Percentiles rank a stretch among this genome's conserved stretches.
Conservation (phyloP, 2,888 invertebrate genomes). For the Lasioglossum malachurum region DNA sequence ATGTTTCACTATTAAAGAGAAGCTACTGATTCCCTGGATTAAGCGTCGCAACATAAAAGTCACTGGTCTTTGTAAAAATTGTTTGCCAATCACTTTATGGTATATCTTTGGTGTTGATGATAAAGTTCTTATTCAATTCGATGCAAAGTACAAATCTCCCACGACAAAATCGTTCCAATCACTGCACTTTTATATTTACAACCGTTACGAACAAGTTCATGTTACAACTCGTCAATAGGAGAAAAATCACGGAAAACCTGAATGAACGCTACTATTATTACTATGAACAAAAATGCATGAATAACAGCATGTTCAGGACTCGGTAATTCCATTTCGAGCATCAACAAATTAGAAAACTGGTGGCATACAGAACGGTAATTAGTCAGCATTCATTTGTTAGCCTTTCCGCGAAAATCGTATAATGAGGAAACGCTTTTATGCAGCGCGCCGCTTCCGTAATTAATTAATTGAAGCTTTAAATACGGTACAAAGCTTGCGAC, state of each 20-base stretch:
- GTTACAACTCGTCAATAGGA: accelerated
- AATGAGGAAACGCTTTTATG: not conserved
- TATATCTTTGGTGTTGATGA: not conserved
- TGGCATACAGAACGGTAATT: not conserved
- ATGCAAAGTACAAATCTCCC: too few species aligned
- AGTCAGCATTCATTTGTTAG: not conserved
- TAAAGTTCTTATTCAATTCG: too few species aligned
- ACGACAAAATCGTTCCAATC: not conserved
- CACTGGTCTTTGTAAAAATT: not conserved
- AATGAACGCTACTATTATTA: not conserved
- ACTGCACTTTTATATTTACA: not conserved
- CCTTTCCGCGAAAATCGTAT: not conserved
- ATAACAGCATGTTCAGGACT: not conserved
- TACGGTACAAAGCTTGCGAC: not conserved
- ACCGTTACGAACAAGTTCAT: not conserved
- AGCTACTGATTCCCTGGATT: not conserved
- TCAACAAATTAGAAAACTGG: not conserved
- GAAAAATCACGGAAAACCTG: accelerated
- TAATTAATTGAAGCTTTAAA: not conserved
- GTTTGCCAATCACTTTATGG: not conserved
- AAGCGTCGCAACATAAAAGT: not conserved
- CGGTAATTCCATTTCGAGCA: not conserved
- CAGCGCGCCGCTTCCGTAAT: not conserved
- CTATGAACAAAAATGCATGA: not conserved
- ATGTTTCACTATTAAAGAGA: not conserved